Base-by-base conservation (phyloP, 2,113 vertebrate genomes). In the Bombycilla garrulus region DNA sequence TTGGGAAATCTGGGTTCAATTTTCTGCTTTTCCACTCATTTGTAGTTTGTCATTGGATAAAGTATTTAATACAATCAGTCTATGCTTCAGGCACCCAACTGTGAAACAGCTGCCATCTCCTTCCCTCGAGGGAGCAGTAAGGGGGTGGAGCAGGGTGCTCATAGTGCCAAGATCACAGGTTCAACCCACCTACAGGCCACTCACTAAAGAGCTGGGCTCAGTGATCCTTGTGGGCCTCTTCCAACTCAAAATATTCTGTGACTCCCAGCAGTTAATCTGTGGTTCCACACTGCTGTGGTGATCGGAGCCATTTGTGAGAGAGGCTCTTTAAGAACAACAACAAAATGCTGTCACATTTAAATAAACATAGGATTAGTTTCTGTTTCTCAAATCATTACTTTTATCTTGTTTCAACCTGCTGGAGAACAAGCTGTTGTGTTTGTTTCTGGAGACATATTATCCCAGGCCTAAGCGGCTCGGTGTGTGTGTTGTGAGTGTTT, bases 381-480 rank as follows among this genome's bases (percentile, higher is more conserved):
- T 88, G 17, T 74, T 92, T 92, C 42, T 33, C 33, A 56, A n/a
- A 57, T 56, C 0, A 26, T 78, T 82, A 57, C 53, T 90, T 90
- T 86, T 36, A 45, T 84, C 53, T 91, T 87, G 61, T 81, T 93
- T 72, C 73, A 78, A 67, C 36, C 12, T 74, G 60, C 33, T 81
- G 60, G 47, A 90, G 60, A 95, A 36, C 57, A 91, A 91, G 38
- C 38, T 89, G 69, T 66, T 78, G 23, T 91, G 81, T 88, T 83
- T 92, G 12, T 58, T 88, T 84, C 69, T 92, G 51, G 60, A 66
- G 48, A 64, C 3, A 2, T 5, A 9, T 80, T 48, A 65, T 36
- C n/a, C 31, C 23, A 20, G 36, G 5, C 56, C 51, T 60, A n/a
- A 92, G 20, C 33, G 87, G 42, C 58, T 65, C 8, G 65, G 11